Percentiles rank a stretch among this genome's conserved stretches.
Conservation (phyloP, 2,797 vertebrate species). For the Melanotaenia trifasciata region DNA sequence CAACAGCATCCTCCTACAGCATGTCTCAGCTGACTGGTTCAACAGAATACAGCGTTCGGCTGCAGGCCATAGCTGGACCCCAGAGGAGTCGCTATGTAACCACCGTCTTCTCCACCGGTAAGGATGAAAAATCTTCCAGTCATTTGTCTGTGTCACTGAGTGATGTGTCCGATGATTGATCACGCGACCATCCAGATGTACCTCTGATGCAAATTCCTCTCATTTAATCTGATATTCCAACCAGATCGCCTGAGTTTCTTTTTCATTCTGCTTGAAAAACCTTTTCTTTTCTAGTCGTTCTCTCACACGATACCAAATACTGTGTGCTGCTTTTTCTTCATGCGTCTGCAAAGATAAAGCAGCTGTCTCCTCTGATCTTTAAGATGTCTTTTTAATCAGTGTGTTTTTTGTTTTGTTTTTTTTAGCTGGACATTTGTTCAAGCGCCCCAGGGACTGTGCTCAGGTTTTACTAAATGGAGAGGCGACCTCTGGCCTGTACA, state of each 20-base stretch:
- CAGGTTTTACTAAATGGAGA: constrained; percentile 93
- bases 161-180: not conserved
- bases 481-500: constrained; percentile 87
- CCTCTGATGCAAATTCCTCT: constrained; percentile 26
- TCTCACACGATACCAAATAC: not conserved
- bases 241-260: constrained; percentile 43
- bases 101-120: constrained; percentile 89
- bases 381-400: constrained; percentile 41
- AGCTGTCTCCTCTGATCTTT: not conserved
- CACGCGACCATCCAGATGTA: constrained; percentile 20
- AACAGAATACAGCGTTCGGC: constrained; percentile 85
- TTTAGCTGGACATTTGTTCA: constrained; percentile 87
- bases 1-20: constrained; percentile 87
- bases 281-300: constrained; percentile 1
- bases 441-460: constrained; percentile 89
- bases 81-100: constrained; percentile 83
- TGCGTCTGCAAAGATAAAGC: constrained; percentile 12
- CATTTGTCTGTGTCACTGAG: not conserved
- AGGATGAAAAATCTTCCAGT: constrained; percentile 40
- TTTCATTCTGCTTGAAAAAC: constrained; percentile 23
- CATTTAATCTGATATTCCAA: constrained; percentile 31
- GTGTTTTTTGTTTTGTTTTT: constrained; percentile 23
- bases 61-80: constrained; percentile 84
- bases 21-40: constrained; percentile 86
- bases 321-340: not conserved